phyloP scores from a whole-genome alignment of 2,797 vertebrate species.

The Schizopygopsis pylzovi region DNA sequence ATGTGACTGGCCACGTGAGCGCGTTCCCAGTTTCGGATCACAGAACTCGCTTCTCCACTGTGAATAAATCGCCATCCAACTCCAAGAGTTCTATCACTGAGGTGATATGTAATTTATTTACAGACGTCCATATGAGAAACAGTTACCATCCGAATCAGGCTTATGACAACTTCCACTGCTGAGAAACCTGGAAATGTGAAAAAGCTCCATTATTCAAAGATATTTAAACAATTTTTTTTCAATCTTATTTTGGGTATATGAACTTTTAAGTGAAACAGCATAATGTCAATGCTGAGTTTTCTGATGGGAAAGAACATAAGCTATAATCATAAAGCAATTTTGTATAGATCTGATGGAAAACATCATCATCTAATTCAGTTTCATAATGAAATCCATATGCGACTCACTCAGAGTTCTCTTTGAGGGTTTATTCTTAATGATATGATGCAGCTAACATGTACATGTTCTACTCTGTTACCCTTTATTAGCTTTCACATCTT shows the following conservation, averaged over 20 bases:
- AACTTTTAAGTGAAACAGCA: constrained; percentile 1
- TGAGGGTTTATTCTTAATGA: neutral
- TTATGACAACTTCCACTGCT: neutral
- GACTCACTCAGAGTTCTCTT: neutral
- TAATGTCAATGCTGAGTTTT: neutral
- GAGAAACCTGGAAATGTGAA: neutral
- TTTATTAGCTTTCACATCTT: neutral
- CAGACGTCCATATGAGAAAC: no score
- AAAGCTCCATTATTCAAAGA: neutral
- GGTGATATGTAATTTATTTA: no score
- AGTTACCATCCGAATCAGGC: no score
- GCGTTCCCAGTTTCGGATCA: no score
- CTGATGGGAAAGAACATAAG: constrained; percentile 14
- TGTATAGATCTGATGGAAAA: constrained; percentile 13
- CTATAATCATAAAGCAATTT: constrained; percentile 22
- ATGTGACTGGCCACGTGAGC: no score
- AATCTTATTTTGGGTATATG: neutral
- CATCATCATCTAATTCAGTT: constrained; percentile 26
- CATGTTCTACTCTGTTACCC: neutral
- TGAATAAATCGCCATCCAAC: no score
- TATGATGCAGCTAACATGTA: constrained; percentile 3
- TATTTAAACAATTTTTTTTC: neutral
- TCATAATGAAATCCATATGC: neutral
- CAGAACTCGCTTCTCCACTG: no score
- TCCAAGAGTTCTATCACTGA: no score